Percentiles rank a stretch among this genome's conserved stretches.
Conservation (phyloP, 37 sponge, comb jelly and placozoan genomes). For the Agelas oroides region DNA sequence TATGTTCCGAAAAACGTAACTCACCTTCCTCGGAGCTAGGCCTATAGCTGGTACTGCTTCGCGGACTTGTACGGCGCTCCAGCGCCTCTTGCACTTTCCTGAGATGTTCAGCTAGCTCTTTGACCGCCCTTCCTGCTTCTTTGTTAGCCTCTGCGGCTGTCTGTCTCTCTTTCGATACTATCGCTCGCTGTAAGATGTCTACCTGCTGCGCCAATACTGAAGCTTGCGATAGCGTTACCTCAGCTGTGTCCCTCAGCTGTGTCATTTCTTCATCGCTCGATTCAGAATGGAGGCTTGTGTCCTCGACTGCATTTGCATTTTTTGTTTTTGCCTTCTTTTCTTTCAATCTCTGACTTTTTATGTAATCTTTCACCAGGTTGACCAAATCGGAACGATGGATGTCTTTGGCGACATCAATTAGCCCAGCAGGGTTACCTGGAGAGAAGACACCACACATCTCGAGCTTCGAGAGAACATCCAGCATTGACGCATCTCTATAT, state of each 20-base stretch:
- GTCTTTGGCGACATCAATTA: constrained; percentile 42
- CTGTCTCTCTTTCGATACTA: not conserved
- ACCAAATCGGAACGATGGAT: constrained; percentile 43
- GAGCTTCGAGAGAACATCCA: constrained; percentile 34
- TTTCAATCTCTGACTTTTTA: constrained; percentile 8
- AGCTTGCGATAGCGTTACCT: constrained; percentile 28
- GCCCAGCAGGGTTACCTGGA: constrained; percentile 20
- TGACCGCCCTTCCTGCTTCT: constrained; percentile 28
- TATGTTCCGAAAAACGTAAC: too few relatives aligned
- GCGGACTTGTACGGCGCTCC: too few relatives aligned
- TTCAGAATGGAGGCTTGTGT: too few relatives aligned
- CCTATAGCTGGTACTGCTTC: too few relatives aligned
- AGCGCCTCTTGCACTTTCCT: not conserved
- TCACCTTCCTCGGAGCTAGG: too few relatives aligned
- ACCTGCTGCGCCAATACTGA: constrained; percentile 39
- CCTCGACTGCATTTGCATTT: too few relatives aligned
- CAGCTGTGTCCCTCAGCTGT: constrained; percentile 11
- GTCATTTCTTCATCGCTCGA: constrained; percentile 7
- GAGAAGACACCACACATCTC: constrained; percentile 27
- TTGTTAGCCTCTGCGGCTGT: not conserved
- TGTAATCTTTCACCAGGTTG: constrained; percentile 12
- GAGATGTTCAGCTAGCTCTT: constrained; percentile 37
- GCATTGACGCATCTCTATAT: not conserved
- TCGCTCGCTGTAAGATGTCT: not conserved
- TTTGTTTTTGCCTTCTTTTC: not conserved